Base-by-base conservation (phyloP, 2,113 vertebrate species). In the Suricata suricatta region DNA sequence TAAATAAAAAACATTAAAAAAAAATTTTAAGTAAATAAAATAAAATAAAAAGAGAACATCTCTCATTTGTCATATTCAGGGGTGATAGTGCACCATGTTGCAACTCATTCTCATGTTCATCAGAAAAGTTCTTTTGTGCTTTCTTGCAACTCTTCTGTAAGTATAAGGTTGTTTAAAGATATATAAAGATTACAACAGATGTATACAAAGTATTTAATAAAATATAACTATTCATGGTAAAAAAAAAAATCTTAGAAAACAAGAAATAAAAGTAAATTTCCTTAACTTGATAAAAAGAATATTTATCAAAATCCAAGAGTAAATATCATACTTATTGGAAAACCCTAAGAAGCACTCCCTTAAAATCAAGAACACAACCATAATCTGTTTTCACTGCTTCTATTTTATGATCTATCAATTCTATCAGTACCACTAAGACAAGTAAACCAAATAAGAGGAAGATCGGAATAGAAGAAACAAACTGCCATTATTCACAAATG, bases 281-380 rank as follows among this genome's bases (percentile, higher is more conserved):
- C 50, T 83, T 85, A 89, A 84, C 60, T 71, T 64, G 16, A 72
- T 71, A 87, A 54, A 95, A 91, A 35, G 29, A 60, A 12, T 31
- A 71, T 88, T 88, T 76, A 82, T n/a, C 38, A 76, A 77, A 91
- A 88, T 2, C 19, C 69, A 88, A 92, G 7, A 92, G 38, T 84
- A 71, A 93, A 76, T 93, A 83, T 29, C 54, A 96, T 69, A 77
- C 21, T 88, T 88, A 71, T 52, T 88, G 4, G 25, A 92, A 96
- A 95, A 77, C 60, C 76, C 12, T 77, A 66, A 92, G 27, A 83
- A 89, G 50, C 50, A 89, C 60, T 93, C 60, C 27, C 81, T 81
- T 68, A 87, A 81, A 69, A 74, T 74, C 41, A 93, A 74, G 72
- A 86, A 97, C 17, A 71, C 38, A 31, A 47, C 19, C 69, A 76